phyloP scores from a whole-genome alignment of 2,888 invertebrate genomes.

The Gibbula magus region DNA sequence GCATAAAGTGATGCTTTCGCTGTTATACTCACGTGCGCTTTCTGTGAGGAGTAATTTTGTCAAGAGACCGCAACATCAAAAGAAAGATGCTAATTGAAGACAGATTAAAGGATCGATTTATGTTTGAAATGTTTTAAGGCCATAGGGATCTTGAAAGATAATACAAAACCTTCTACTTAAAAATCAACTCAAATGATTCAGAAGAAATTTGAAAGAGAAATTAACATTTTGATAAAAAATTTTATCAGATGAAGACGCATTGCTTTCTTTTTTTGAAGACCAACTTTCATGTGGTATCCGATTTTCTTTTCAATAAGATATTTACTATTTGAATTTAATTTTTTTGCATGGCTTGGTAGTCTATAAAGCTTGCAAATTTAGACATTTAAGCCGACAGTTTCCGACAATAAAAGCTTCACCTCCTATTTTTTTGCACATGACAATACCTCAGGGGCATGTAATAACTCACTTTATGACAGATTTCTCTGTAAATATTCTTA shows the following conservation, averaged over 20 bases:
- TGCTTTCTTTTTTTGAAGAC: too few species aligned
- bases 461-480: background rate
- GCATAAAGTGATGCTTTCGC: background rate
- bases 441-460: constrained; percentile 1
- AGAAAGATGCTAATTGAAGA: background rate
- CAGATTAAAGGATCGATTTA: constrained; percentile 20
- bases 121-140: constrained; percentile 16
- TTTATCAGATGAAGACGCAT: too few species aligned
- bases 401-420: background rate
- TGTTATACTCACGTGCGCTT: background rate
- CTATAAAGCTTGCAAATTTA: background rate
- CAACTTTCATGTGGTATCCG: too few species aligned
- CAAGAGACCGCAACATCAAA: background rate
- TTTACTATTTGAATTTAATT: too few species aligned
- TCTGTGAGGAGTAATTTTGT: constrained; percentile 4
- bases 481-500: background rate
- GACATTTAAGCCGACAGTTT: background rate
- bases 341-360: background rate
- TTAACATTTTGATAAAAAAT: background rate
- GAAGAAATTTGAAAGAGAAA: background rate
- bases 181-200: background rate
- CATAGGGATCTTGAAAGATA: constrained; percentile 4
- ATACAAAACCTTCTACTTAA: constrained; percentile 3
- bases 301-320: too few species aligned
- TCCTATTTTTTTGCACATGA: background rate